Evolutionary conservation across 2,888 invertebrate genomes (phyloP), one percentile per base, ranked within the genome.

Genomic region (Meteorus colon): DNA sequence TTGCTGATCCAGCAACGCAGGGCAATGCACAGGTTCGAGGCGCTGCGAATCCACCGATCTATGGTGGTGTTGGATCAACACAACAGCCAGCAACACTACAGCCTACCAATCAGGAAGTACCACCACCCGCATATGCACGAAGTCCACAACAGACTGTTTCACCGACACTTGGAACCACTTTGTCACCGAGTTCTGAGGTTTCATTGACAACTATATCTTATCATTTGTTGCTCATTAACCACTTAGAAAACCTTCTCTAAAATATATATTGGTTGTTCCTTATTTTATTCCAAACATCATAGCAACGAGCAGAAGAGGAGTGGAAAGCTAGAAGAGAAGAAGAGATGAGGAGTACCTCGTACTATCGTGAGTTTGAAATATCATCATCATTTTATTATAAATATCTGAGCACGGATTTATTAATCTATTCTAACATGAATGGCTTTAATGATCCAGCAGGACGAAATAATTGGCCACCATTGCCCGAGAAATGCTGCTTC

Each of bases 401-500:
- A 5, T 29, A 16, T 19, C 31, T 4, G 6, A 66, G 29, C 4
- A 6, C 16, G 12, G 12, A 24, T 63, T 24, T 76, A 14, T 31
- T 74, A 14, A 66, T n/a, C 68, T 51, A 10, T 16, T n/a, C 70
- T 63, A 59, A 65, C 79, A 75, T 81, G 67, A 80, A 37, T 51
- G 5, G 8, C 37, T 37, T 63, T 14, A 27, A 55, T 45, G 34
- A 89, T 89, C 73, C 86, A 92, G 93, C 91, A 75, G 91, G 97
- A 82, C 92, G 95, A 83, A 98, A 99, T 90, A 99, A 99, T 91
- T 99, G 98, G 98, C 99, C 99, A 1, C 99, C 99, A 0, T 90
- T 99, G 80, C 99, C 99, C 0, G 94, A 95, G 73, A 95, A 95
- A 86, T 96, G 96, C 85, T 98, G 97, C 78, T 93, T 98, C 79